These are phyloP conservation scores for Dryobotodes eremita DNA, from an alignment of 2,888 invertebrate species.

Conservation along the genomic window DNA sequence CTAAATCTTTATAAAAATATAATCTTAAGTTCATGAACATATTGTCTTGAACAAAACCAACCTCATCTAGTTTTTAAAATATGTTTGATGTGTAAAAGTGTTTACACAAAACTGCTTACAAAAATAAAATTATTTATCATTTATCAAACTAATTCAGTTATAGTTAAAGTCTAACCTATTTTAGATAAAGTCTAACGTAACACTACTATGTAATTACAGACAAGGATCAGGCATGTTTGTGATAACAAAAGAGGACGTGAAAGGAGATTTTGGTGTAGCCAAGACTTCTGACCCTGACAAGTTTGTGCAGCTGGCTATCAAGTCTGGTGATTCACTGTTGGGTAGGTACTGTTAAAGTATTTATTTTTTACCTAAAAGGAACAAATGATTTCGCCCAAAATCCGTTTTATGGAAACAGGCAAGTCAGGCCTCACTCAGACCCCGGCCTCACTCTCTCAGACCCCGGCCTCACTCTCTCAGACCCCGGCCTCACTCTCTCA, in stretches of 20 bases:
- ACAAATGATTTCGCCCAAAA: not conserved
- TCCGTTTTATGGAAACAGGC: not conserved
- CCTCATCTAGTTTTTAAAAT: no score
- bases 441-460: not conserved
- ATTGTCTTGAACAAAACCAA: no score
- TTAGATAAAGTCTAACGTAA: not conserved
- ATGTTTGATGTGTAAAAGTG: no score
- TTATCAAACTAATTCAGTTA: not conserved
- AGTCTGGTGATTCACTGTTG: conserved; percentile 93
- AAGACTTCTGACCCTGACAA: conserved; percentile 95
- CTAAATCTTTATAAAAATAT: no score
- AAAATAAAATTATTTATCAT: no score
- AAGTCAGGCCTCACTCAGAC: not conserved
- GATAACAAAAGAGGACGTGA: conserved; percentile 82
- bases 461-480: not conserved
- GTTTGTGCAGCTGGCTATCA: conserved; percentile 93
- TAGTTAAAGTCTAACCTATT: not conserved
- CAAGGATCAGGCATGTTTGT: conserved; percentile 88
- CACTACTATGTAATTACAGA: conserved; percentile 71
- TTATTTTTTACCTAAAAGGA: not conserved
- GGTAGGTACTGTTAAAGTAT: conserved; percentile 80
- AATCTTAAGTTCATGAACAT: no score
- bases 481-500: not conserved
- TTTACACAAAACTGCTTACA: no score
- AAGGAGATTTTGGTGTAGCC: conserved; percentile 90